Conservation (phyloP, 2,797 vertebrate species). For the Tapirus indicus region DNA sequence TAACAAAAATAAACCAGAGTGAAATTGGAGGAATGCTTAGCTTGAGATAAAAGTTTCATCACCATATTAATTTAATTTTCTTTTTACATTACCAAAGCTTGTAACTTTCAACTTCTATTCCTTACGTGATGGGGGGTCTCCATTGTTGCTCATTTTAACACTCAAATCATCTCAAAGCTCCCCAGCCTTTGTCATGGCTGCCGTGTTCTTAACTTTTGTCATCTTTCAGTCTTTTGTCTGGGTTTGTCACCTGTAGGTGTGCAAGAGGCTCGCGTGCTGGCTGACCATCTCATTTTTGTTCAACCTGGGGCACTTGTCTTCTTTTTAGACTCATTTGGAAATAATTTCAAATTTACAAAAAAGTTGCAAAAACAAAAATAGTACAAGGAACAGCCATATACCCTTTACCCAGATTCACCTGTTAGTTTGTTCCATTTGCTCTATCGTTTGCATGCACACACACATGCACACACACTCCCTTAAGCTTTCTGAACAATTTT, state of each 20-base stretch:
- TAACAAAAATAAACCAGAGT: neutral
- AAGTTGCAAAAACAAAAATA: neutral
- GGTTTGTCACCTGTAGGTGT: no score
- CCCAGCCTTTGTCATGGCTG: fast-evolving
- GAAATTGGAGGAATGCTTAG: neutral
- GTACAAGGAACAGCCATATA: neutral
- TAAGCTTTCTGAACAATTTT: no score
- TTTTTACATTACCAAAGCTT: fast-evolving
- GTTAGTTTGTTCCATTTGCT: fast-evolving
- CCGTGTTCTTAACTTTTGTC: no score
- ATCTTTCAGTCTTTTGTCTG: fast-evolving
- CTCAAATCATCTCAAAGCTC: fast-evolving
- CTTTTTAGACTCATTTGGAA: neutral
- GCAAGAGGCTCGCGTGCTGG: neutral
- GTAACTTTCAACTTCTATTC: neutral
- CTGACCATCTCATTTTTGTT: fast-evolving
- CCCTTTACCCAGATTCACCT: no score
- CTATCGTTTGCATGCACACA: fast-evolving
- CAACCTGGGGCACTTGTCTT: neutral
- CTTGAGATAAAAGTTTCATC: no score
- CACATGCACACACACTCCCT: neutral
- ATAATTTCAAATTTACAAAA: neutral
- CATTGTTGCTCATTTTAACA: neutral
- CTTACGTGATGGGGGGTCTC: neutral
- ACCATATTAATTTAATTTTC: neutral